These are phyloP conservation scores for Poeciliopsis turrubarensis DNA, from an alignment of 2,113 vertebrate genomes.

Conservation along the genomic window DNA sequence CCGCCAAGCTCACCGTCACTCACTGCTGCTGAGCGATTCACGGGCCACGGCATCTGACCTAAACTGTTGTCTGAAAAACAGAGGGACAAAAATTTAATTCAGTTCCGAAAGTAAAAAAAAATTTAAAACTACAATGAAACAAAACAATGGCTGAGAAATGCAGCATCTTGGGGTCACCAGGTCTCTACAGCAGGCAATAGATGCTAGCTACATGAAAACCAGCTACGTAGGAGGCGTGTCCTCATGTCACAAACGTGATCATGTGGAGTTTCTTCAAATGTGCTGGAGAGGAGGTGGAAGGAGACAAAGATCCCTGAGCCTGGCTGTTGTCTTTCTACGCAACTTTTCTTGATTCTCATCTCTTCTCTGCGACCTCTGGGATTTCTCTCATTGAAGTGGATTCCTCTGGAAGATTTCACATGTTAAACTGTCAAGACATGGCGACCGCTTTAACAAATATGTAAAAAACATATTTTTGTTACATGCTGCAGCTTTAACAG, in stretches of 20 bases:
- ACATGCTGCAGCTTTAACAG: too few relatives aligned
- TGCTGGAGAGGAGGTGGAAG: not conserved
- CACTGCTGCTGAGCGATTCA: conserved; percentile 74
- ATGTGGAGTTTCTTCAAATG: not conserved
- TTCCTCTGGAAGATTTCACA: too few relatives aligned
- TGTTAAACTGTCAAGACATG: too few relatives aligned
- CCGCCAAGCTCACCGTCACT: conserved; percentile 69
- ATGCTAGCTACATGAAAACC: not conserved
- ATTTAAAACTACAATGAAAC: not conserved
- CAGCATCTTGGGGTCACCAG: not conserved
- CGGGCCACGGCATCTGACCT: conserved; percentile 81
- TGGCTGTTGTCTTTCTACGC: too few relatives aligned
- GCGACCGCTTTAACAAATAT: too few relatives aligned
- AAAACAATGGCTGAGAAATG: too few relatives aligned
- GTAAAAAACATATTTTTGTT: too few relatives aligned
- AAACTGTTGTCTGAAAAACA: conserved; percentile 70
- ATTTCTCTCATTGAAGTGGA: too few relatives aligned
- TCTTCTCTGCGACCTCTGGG: too few relatives aligned
- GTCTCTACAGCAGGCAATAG: not conserved
- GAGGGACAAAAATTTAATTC: not conserved
- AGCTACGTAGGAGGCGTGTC: not conserved
- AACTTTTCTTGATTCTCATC: too few relatives aligned
- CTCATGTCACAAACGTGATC: too few relatives aligned
- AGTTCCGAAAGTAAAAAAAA: not conserved
- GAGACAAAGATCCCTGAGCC: not conserved